phyloP scores from a whole-genome alignment of 2,113 vertebrate species.

The Heterotilapia buettikoferi region DNA sequence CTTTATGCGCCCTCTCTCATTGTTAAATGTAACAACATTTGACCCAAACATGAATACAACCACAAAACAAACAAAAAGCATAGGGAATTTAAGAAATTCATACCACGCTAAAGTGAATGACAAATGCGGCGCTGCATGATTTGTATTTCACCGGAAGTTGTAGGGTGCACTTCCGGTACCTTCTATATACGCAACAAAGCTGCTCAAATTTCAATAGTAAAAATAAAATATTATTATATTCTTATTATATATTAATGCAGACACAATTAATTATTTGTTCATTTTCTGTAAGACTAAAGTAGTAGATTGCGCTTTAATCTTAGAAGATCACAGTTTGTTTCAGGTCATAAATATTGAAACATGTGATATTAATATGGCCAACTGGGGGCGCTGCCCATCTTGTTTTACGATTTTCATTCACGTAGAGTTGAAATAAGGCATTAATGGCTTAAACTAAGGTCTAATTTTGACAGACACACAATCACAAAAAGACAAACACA shows the following conservation, averaged over 20 bases:
- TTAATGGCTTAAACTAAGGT: background rate
- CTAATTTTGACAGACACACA: background rate
- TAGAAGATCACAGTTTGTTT: background rate
- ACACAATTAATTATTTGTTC: background rate
- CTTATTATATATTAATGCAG: background rate
- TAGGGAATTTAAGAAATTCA: background rate
- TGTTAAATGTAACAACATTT: accelerated
- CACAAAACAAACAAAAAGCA: background rate
- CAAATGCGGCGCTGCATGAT: constrained; percentile 38
- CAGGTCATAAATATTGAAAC: background rate
- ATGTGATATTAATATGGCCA: background rate
- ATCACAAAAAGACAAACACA: background rate
- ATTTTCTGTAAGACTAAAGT: background rate
- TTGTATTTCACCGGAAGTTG: constrained; percentile 48
- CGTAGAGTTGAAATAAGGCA: background rate
- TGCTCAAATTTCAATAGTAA: background rate
- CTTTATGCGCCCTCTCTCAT: accelerated
- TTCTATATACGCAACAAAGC: accelerated
- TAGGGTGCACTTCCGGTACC: background rate
- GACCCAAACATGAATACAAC: accelerated
- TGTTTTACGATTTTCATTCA: background rate
- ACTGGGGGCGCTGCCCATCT: background rate
- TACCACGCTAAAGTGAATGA: constrained; percentile 47
- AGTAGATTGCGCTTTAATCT: background rate
- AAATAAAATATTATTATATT: background rate